Evolutionary conservation across 2,888 invertebrate species (phyloP), one percentile per base, ranked within the genome.

Genomic region (Smittia sp.): DNA sequence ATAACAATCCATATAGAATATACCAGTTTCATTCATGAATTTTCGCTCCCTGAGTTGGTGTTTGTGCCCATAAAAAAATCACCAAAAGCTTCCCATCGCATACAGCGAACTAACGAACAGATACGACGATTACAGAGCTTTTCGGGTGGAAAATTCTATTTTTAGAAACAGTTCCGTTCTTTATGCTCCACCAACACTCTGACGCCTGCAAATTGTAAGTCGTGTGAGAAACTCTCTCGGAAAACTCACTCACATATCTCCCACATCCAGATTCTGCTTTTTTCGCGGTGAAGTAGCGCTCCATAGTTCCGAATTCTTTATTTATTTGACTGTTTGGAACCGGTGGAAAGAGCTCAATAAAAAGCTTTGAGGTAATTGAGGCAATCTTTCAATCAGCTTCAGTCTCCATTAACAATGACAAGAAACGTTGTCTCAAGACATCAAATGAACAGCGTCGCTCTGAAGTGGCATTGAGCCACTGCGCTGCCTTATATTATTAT

Each of bases 141-240:
- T 63, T 63, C 27, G 15, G 63, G 63, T 63, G 18, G 22, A 63
- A 63, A 62, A 27, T 72, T 72, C 72, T 72, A 72, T 72, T 72
- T 72, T 72, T 72, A 72, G 72, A 46, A 54, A 27, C 62, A 72
- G 22, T 25, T 58, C 58, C 58, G 58, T 58, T 25, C 15, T 27
- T 58, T 24, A 13, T 63, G 4, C 27, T 27, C 1, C 25, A 63
- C 63, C 4, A 63, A 63, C 22, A 63, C 63, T n/a, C n/a, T 2
- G n/a, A 25, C 24, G 15, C 24, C 15, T 3, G 18, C 32, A 32
- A 32, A 32, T 32, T 9, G 32, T 32, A 32, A 6, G 58, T 58
- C 58, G 58, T 3, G n/a, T 46, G 15, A 3, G n/a, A 46, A 18
- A 7, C 58, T 22, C 58, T 13, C 22, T 58, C 22, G 58, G 9